Evolutionary conservation across 2,797 vertebrate genomes (phyloP), one percentile per base, ranked within the genome.

Genomic region (Acanthopagrus latus): DNA sequence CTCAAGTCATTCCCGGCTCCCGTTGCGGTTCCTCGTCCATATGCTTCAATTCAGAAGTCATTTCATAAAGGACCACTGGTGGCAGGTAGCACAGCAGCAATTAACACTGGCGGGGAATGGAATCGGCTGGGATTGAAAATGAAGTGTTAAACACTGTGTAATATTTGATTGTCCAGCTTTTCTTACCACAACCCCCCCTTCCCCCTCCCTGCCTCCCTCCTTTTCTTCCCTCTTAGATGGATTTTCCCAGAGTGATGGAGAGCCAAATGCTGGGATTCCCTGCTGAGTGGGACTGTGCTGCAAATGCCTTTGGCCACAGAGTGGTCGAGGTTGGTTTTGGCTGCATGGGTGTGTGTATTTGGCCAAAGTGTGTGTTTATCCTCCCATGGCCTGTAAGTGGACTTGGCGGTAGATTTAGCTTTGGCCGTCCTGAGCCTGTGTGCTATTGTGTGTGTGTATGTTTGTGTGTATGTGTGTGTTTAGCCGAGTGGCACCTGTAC

Each of bases 1-100:
- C 81, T 89, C 82, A 76, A 93, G 92, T 90, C 81, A 76, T 92
- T 91, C 88, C 71, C 57, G 52, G 81, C 86, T 89, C 87, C 91
- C 90, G 81, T 81, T 78, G 85, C 86, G 86, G 71, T 85, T 82
- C 68, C 80, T 85, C 66, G 81, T 90, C 89, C 92, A 89, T 89
- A 91, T 87, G 91, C 86, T 93, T 91, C 90, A 84, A 91, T 88
- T 86, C 91, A 79, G 64, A 90, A 93, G 87, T 88, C 89, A 91
- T 93, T 93, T 93, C 86, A 81, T 86, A 88, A 91, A 91, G 81
- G 88, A 88, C 88, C 90, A 74, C 88, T 87, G 91, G 90, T 90
- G 90, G 93, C 91, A 90, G 89, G 88, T 88, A 86, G 83, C 80
- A 59, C 90, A 84, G 90, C 46, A 58, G 85, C 92, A 94, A 92